Conservation (phyloP, 2,797 vertebrate genomes). For the Esox lucius region DNA sequence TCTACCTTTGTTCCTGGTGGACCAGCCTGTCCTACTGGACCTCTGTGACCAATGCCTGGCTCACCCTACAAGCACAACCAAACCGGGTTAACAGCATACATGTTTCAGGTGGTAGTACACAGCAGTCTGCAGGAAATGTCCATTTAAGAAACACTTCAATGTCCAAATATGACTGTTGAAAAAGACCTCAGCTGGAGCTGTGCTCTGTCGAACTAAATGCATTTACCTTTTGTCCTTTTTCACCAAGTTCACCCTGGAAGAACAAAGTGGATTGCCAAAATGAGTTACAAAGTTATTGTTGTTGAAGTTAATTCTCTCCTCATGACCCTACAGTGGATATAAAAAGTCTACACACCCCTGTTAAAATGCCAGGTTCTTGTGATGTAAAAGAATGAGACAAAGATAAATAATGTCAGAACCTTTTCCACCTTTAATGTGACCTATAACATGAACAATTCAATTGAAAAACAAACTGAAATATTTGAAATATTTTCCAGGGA, state of each 20-base stretch:
- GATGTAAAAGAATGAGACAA: no score
- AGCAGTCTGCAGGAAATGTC: neutral
- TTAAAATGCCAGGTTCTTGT: no score
- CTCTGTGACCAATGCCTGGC: conserved; percentile 85
- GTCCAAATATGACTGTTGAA: neutral
- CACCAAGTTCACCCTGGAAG: conserved; percentile 79
- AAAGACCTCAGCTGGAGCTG: neutral
- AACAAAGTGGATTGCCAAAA: conserved; percentile 22
- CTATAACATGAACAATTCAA: no score
- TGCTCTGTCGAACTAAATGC: neutral
- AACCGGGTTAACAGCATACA: conserved; percentile 7
- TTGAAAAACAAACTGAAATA: no score
- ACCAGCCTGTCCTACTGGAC: conserved; percentile 84
- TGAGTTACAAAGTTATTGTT: conserved; percentile 19
- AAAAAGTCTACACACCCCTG: no score
- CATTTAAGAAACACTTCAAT: neutral
- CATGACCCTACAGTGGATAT: no score
- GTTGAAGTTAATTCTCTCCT: conserved; percentile 11
- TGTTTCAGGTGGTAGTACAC: neutral
- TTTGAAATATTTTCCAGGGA: no score
- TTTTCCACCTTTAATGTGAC: no score
- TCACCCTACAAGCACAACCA: conserved; percentile 76
- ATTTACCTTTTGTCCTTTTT: conserved; percentile 87
- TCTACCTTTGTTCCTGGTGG: conserved; percentile 84
- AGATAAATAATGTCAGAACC: no score